Base-by-base conservation (phyloP, 2,888 invertebrate genomes). In the Dolichomitus sp. region DNA sequence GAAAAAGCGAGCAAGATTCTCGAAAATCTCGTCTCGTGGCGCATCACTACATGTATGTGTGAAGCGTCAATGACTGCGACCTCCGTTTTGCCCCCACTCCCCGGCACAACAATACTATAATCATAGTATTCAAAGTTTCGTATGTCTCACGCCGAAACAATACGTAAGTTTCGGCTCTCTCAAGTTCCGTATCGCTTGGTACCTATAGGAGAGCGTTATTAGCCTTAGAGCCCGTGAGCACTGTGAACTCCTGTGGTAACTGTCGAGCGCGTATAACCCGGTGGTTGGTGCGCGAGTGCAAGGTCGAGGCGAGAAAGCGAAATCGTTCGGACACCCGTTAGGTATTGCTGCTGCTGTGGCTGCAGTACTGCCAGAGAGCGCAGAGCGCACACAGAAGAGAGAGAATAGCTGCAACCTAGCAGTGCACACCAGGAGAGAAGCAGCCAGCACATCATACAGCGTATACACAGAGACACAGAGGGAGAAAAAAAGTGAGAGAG, bases 271-370 rank as follows among this genome's bases (percentile, higher is more conserved):
- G 33, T 30, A 57, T 30, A 33, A 33, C 54, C 40, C n/a, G 40
- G 42, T 27, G 68, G 27, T 45, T 27, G 68, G 27, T 45, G 61
- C 37, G 52, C 33, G 54, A 61, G 74, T 78, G 78, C 80, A 84
- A 79, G 78, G 84, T 81, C 84, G 77, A 78, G 84, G 69, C 69
- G 65, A 79, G 59, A 70, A 69, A 83, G 73, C 63, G 72, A 84
- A 84, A 88, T 83, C 81, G 79, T 59, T 79, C 54, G 88, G 88
- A 87, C 89, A 90, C 88, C 89, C 89, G 90, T 89, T 89, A 88
- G 84, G 82, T 81, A 73, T 68, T 69, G 83, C 72, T 52, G 57
- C 57, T 27, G 57, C 12, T 65, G 42, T 50, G 2, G 30, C 27
- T 57, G 54, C 54, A 12, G 30, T 14, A 30, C 33, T n/a, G 61